Evolutionary conservation across 2,888 invertebrate species (phyloP), one percentile per base, ranked within the genome.

Genomic region (Coecobrya sp.): DNA sequence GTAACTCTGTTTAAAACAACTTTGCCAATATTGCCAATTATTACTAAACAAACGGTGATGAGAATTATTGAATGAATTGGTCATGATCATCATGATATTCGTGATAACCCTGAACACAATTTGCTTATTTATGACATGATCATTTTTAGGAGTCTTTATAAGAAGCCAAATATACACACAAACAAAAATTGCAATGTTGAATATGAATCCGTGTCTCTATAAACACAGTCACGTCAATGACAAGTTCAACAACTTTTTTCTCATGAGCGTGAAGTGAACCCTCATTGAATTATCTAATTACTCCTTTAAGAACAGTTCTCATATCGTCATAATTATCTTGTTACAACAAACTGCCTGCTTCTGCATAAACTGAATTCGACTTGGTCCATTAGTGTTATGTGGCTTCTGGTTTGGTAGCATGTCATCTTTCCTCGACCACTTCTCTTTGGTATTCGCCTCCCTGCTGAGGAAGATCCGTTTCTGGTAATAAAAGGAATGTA

Each of bases 41-140:
- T 25, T 27, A 25, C 65, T 25, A 22, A 65, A 25, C 22, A 8
- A 25, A 25, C 42, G 13, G 55, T 81, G 62, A 49, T 52, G n/a
- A 13, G 30, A 73, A 73, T 73, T 27, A 73, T 73, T 42, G 65
- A 79, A 81, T 49, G 76, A 88, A 65, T 45, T 81, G 88, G 88
- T 76, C 88, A 88, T 88, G 88, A 88, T 81, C 59, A 62, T 87
- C 88, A 88, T 79, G 81, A 62, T 65, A 42, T 22, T 88, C 88
- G 88, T 88, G 88, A 88, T 81, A 76, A 88, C 88, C 88, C 88
- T 88, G 88, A 88, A 88, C 81, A 62, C 62, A 88, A 79, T 81
- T 73, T 25, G 8, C 68, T 70, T 86, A 55, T 70, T 86, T 86
- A 70, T 36, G 70, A 86, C 86, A 73, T 55, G 16, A 70, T 73